Evolutionary conservation across 2,888 invertebrate genomes (phyloP), one percentile per base, ranked within the genome.

Genomic region (Hoplodrina ambigua): DNA sequence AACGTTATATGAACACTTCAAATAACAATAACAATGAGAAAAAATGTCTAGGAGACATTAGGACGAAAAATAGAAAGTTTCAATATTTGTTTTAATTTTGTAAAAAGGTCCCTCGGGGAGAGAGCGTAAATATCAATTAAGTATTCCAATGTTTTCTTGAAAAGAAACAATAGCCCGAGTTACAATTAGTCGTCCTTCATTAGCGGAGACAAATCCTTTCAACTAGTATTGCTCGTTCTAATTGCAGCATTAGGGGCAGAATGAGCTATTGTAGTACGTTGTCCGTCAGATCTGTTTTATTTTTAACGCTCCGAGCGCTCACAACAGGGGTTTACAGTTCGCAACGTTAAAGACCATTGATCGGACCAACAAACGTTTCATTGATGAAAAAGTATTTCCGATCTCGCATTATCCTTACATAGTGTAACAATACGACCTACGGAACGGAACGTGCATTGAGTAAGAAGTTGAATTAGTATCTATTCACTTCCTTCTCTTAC

Each of bases 161-260:
- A 81, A 80, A 84, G 85, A 86, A 87, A 90, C 85, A 88, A 88
- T 88, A 83, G 85, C 81, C 78, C 70, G 83, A 70, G 85, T 76
- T 25, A 85, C 86, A 89, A 91, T 93, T 92, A 91, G 89, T 90
- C 88, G 91, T 89, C 89, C 88, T 93, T 94, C 93, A 93, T 94
- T 94, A 94, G 89, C 82, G 88, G 87, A 89, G 92, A 94, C 92
- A 93, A 94, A 94, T 94, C 93, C 90, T 91, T 92, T 91, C 89
- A 88, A 11, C 88, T 89, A 88, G 88, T 90, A 89, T 91, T 91
- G 90, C 88, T 89, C 87, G 85, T 88, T 90, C 90, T 94, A 94
- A 94, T 94, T 94, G 93, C 90, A 91, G 90, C 89, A 93, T 94
- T 92, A 93, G 90, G 87, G 86, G 86, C 86, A 86, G 87, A 92